Base-by-base conservation (phyloP, 2,797 vertebrate species). In the Aphelocoma californica region DNA sequence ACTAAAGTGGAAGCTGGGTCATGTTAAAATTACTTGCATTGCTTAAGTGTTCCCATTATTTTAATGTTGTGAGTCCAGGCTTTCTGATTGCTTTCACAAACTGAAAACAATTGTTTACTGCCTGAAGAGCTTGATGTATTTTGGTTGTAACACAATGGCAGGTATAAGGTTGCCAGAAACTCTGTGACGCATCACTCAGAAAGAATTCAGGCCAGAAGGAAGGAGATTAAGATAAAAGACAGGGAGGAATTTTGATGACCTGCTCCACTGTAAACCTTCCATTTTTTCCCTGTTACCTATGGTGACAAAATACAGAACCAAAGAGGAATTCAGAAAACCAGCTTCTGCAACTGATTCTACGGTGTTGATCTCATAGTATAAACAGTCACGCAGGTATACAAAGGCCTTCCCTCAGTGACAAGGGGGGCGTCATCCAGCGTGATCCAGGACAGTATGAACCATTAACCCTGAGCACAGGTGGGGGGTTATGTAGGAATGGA, bases 71-170 rank as follows among this genome's bases (percentile, higher is more conserved):
- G 66, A 87, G 54, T 97, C 26, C 45, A 62, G 53, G 12, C 89
- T 97, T 97, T 97, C 97, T 95, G 89, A 96, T 95, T 97, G 93
- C 81, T 98, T 98, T 98, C 95, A 96, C 96, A 97, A 97, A 95
- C 96, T 98, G 96, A 97, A 98, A 97, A 98, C 81, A 96, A 94
- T 95, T 96, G 97, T 97, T 94, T 98, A 92, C 86, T 96, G 82
- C 91, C 95, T 95, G 96, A 96, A 96, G 92, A 62, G 42, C 42
- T 60, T 65, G 50, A 42, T 42, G 11, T 69, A 62, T 95, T 96
- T 96, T 77, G 66, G 29, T 80, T 93, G 18, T 34, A 90, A 92
- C 25, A 77, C 77, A 90, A 92, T 84, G 34, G 73, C 40, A 54
- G 38, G 64, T 70, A 88, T 96, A 96, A 73, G 34, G 47, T 92